phyloP scores from a whole-genome alignment of 2,113 vertebrate genomes.

The Ailurus styani region DNA sequence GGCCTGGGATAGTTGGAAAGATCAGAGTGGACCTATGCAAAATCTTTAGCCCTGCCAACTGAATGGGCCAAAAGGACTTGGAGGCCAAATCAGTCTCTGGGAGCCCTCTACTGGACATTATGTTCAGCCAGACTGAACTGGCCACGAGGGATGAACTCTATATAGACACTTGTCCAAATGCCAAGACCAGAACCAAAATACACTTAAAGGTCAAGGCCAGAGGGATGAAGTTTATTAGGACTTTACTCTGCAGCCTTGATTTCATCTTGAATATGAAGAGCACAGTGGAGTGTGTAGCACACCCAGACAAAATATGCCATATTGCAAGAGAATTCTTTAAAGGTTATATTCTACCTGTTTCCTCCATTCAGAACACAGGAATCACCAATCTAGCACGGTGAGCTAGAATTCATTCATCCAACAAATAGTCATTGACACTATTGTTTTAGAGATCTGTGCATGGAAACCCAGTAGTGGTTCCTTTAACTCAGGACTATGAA shows the following conservation, averaged over 20 bases:
- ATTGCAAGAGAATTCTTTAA: background rate
- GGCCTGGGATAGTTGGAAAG: background rate
- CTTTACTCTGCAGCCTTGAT: background rate
- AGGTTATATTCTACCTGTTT: background rate
- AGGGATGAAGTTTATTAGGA: background rate
- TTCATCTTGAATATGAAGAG: slow-evolving; percentile 2
- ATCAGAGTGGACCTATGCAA: background rate
- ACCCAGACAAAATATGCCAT: background rate
- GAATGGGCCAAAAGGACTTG: background rate
- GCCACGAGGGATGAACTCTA: slow-evolving; percentile 6
- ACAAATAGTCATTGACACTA: background rate
- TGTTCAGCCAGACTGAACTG: slow-evolving; percentile 42
- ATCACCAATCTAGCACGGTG: background rate
- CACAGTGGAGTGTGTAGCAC: background rate
- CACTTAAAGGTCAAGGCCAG: slow-evolving; percentile 47
- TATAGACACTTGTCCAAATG: slow-evolving; percentile 36
- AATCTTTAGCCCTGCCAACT: background rate
- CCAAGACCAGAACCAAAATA: slow-evolving; percentile 56
- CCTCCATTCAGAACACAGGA: background rate
- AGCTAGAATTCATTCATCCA: background rate
- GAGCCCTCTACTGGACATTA: slow-evolving; percentile 47
- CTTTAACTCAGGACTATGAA: background rate
- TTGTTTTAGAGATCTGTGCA: background rate
- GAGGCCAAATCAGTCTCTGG: slow-evolving; percentile 32
- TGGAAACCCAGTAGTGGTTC: rapidly evolving